phyloP scores from a whole-genome alignment of 2,797 vertebrate species.

The Enteromius unitaeniatus region DNA sequence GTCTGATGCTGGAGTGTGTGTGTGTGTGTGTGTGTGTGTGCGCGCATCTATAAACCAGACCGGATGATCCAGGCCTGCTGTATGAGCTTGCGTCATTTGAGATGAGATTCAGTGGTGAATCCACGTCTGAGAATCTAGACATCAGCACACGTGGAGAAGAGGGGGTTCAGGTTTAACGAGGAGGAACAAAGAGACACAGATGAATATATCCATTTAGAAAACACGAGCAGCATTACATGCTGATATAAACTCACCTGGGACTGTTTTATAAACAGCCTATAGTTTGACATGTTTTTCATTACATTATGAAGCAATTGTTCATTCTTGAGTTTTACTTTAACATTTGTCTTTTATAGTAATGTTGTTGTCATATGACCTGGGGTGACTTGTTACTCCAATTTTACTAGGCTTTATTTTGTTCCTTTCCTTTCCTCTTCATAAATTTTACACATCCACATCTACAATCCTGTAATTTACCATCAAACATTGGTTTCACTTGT shows the following conservation, averaged over 20 bases:
- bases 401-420: not conserved
- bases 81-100: constrained; percentile 14
- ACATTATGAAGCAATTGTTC: not conserved
- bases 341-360: not conserved
- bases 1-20: constrained; percentile 10
- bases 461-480: not conserved
- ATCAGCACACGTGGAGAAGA: not conserved
- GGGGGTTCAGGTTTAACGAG: not conserved
- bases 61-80: constrained; percentile 31
- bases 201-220: not conserved
- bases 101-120: constrained; percentile 17
- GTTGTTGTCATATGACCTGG: not conserved
- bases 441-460: not conserved
- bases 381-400: not conserved
- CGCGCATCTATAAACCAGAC: constrained; percentile 42
- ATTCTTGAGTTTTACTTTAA: not conserved
- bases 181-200: not conserved
- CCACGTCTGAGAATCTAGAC: constrained; percentile 42
- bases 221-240: not conserved
- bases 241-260: no score
- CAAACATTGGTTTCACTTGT: not conserved
- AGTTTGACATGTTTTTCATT: not conserved
- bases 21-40: constrained; percentile 28
- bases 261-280: not conserved
- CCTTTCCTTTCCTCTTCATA: not conserved